phyloP scores from a whole-genome alignment of 2,797 vertebrate genomes.

The Lindbergichthys nudifrons region DNA sequence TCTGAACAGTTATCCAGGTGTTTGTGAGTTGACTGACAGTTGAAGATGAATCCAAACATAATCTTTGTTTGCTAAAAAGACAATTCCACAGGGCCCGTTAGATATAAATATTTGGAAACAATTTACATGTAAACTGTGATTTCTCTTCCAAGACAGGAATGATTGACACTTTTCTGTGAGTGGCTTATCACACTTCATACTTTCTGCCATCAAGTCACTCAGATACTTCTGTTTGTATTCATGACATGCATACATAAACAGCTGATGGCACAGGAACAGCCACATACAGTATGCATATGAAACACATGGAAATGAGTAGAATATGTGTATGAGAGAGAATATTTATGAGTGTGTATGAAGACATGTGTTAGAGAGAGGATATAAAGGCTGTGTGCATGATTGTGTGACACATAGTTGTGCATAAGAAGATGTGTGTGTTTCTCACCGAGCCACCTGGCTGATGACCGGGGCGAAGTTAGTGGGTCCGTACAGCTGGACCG shows the following conservation, averaged over 20 bases:
- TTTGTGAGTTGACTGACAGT: background rate
- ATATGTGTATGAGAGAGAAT: slow-evolving; percentile 28
- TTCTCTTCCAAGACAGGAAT: slow-evolving; percentile 1
- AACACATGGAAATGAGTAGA: slow-evolving; percentile 19
- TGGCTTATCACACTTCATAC: background rate
- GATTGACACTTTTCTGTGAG: slow-evolving; percentile 15
- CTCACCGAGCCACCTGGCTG: slow-evolving; percentile 93
- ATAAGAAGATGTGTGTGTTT: background rate
- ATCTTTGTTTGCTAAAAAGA: too few relatives aligned
- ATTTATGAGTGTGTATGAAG: background rate
- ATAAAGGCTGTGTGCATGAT: background rate
- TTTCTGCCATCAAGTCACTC: slow-evolving; percentile 2
- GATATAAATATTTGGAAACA: background rate
- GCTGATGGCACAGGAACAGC: slow-evolving; percentile 16
- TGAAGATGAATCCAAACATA: background rate
- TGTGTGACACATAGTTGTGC: background rate
- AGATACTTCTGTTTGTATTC: slow-evolving; percentile 11
- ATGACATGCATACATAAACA: slow-evolving; percentile 34
- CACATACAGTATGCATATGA: slow-evolving; percentile 22
- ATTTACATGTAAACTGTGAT: background rate
- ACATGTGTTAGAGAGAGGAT: background rate
- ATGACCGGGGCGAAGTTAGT: slow-evolving; percentile 94
- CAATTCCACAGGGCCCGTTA: background rate
- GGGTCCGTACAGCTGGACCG: slow-evolving; percentile 92
- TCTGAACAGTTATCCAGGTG: too few relatives aligned